These are phyloP conservation scores for Antheraea yamamai DNA, from an alignment of 2,888 invertebrate species.

Conservation along the genomic window DNA sequence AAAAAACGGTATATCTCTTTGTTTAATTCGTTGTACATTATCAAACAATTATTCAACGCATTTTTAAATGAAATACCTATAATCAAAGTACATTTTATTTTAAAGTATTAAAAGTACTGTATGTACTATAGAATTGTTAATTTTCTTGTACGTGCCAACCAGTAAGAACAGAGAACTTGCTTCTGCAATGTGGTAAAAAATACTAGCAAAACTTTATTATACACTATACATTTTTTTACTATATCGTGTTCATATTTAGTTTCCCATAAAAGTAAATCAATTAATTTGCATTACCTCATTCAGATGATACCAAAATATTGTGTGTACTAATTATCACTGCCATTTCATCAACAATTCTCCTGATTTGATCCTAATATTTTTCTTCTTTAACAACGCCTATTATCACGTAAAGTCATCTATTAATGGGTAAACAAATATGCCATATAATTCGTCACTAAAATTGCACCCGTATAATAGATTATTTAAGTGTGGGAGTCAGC, in stretches of 20 bases:
- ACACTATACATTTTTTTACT: background rate
- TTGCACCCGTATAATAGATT: background rate
- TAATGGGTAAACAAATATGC: slow-evolving; percentile 2
- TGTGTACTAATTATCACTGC: no score
- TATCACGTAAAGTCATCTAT: background rate
- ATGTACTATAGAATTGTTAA: no score
- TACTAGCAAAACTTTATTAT: background rate
- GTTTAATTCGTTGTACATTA: background rate
- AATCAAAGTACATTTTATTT: no score
- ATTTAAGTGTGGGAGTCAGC: slow-evolving; percentile 42
- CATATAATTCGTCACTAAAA: background rate
- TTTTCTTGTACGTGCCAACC: no score
- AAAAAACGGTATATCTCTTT: background rate
- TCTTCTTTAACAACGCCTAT: background rate
- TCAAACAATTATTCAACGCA: background rate
- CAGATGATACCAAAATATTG: no score
- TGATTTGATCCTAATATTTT: no score
- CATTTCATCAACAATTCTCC: no score
- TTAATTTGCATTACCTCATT: background rate
- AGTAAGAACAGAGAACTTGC: no score
- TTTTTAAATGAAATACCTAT: background rate
- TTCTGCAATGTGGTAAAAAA: background rate
- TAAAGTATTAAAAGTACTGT: no score
- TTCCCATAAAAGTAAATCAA: background rate
- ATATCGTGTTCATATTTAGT: background rate